Conservation (phyloP, 2,888 invertebrate species). For the Acanthosoma haemorrhoidale region DNA sequence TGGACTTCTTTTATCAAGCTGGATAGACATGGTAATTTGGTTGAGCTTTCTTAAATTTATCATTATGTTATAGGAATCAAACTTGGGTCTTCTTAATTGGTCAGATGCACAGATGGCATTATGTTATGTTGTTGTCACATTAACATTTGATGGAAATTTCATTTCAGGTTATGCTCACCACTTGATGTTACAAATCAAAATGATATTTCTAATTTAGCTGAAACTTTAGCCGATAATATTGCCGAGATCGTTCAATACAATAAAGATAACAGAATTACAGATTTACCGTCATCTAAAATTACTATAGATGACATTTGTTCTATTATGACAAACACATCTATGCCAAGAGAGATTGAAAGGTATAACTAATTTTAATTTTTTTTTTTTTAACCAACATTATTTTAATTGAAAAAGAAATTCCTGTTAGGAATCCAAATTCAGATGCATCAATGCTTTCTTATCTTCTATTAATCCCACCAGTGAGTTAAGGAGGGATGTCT, state of each 20-base stretch:
- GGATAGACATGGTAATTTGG: too few species aligned
- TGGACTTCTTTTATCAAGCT: too few species aligned
- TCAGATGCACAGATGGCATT: too few species aligned
- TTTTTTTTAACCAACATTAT: neutral
- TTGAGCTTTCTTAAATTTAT: too few species aligned
- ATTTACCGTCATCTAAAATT: conserved; percentile 55
- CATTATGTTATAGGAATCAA: too few species aligned
- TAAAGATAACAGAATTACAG: conserved; percentile 71
- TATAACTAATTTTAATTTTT: conserved; percentile 22
- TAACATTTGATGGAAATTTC: too few species aligned
- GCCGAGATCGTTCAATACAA: conserved; percentile 92
- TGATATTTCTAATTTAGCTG: conserved; percentile 75
- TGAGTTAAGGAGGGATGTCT: too few species aligned
- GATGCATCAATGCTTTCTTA: neutral
- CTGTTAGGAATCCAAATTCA: too few species aligned
- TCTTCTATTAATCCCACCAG: neutral
- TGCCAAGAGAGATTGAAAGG: conserved; percentile 50
- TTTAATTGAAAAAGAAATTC: too few species aligned
- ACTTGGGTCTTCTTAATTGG: too few species aligned
- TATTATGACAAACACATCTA: conserved; percentile 60
- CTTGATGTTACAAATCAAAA: conserved; percentile 56
- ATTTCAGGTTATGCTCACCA: conserved; percentile 65
- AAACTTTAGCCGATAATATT: conserved; percentile 76
- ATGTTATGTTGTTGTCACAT: too few species aligned
- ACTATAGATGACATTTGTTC: conserved; percentile 78